These are phyloP conservation scores for Geotrupes spiniger DNA, from an alignment of 2,888 invertebrate species.

Conservation along the genomic window DNA sequence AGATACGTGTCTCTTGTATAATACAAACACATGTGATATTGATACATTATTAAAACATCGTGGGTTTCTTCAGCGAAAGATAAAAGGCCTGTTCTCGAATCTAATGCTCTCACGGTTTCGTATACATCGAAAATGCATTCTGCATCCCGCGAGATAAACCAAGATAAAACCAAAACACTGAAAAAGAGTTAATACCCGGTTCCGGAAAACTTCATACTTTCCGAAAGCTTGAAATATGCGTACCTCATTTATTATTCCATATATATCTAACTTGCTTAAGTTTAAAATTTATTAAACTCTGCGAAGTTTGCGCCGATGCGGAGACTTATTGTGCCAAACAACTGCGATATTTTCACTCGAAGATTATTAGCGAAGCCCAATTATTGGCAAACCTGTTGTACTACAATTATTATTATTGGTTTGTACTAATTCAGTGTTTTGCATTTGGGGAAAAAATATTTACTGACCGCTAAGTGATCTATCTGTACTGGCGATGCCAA, in stretches of 20 bases:
- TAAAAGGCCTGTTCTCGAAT: background rate
- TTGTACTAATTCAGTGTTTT: no score
- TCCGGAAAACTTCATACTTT: background rate
- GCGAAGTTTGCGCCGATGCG: background rate
- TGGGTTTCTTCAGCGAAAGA: background rate
- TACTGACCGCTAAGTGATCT: slow-evolving; percentile 19
- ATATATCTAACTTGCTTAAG: no score
- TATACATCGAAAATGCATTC: slow-evolving; percentile 11
- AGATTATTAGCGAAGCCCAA: no score
- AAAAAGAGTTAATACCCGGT: slow-evolving; percentile 5
- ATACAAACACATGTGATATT: no score
- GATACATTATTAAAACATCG: no score
- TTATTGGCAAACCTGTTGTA: no score
- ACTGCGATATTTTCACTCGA: slow-evolving; percentile 1
- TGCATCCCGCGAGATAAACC: slow-evolving; percentile 4
- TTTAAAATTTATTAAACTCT: background rate
- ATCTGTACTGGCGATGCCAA: slow-evolving; percentile 24
- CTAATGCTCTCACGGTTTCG: background rate
- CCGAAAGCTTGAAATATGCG: background rate
- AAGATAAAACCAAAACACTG: slow-evolving; percentile 10
- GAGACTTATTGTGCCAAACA: background rate
- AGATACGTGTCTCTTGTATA: no score
- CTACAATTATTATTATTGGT: no score
- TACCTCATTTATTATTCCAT: slow-evolving; percentile 3
- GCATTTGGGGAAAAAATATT: slow-evolving; percentile 14